A percentile compares a stretch with the other conserved stretches of the same genome.
Conservation (phyloP, 1,140 invertebrate genomes). For the Drosophila aff. region DNA sequence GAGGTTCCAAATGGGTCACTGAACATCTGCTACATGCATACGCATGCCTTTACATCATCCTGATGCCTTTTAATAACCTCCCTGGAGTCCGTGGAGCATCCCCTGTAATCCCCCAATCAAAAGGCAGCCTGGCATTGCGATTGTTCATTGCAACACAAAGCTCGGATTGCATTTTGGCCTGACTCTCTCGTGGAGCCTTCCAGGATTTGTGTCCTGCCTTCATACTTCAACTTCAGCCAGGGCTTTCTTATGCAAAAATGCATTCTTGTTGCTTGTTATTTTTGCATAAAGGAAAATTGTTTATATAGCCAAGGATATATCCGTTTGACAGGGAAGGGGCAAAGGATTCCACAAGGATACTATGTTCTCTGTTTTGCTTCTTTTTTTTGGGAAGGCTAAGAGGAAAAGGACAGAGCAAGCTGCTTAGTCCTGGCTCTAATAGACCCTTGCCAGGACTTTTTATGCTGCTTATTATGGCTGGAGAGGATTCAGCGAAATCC, state of each 20-base stretch:
- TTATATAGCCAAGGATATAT: constrained; percentile 67
- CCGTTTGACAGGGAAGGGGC: constrained; percentile 42
- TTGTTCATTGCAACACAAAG: constrained; percentile 42
- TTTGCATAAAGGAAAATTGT: constrained; percentile 82
- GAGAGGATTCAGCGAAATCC: constrained; percentile 43
- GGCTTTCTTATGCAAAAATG: constrained; percentile 77
- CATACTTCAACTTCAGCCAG: constrained; percentile 75
- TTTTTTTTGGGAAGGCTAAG: neutral
- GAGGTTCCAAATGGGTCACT: constrained; percentile 6
- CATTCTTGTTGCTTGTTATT: constrained; percentile 78
- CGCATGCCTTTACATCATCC: constrained; percentile 15
- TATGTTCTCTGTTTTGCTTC: constrained; percentile 11
- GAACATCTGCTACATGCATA: neutral
- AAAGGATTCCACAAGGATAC: constrained; percentile 38
- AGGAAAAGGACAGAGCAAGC: constrained; percentile 23
- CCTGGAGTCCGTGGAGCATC: constrained; percentile 4
- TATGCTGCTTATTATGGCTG: constrained; percentile 75
- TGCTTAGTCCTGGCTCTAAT: constrained; percentile 58
- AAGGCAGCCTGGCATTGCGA: constrained; percentile 37
- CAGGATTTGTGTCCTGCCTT: constrained; percentile 37
- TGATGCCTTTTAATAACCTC: constrained; percentile 17
- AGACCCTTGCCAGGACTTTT: constrained; percentile 67
- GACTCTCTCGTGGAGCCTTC: constrained; percentile 31
- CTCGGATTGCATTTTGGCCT: constrained; percentile 43
- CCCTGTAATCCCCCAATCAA: constrained; percentile 41